These are phyloP conservation scores for Coelinius sp. DNA, from an alignment of 2,888 invertebrate species.

Conservation along the genomic window DNA sequence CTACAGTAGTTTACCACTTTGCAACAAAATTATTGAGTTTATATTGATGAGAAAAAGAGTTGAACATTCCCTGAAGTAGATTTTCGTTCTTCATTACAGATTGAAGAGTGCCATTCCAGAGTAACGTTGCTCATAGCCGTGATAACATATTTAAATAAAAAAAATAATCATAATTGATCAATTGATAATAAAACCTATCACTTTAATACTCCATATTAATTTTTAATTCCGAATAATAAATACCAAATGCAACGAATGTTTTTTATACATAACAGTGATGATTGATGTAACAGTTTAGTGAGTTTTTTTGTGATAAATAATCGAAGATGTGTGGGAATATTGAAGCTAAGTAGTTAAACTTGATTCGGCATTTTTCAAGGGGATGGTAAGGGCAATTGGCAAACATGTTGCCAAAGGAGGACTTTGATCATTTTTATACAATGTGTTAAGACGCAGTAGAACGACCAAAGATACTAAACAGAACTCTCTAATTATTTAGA, in stretches of 20 bases:
- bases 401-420: slow-evolving; percentile 64
- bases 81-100: slow-evolving; percentile 51
- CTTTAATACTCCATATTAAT: slow-evolving; percentile 7
- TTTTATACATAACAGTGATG: slow-evolving; percentile 27
- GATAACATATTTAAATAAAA: slow-evolving; percentile 51
- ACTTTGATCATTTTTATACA: slow-evolving; percentile 53
- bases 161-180: slow-evolving; percentile 28
- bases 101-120: slow-evolving; percentile 63
- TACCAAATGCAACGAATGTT: slow-evolving; percentile 45
- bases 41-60: not conserved
- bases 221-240: slow-evolving; percentile 19
- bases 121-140: slow-evolving; percentile 59
- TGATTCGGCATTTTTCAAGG: slow-evolving; percentile 22
- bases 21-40: no score
- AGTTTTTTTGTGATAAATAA: slow-evolving; percentile 45
- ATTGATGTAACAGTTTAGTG: slow-evolving; percentile 24
- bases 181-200: not conserved
- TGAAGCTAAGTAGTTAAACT: slow-evolving; percentile 39
- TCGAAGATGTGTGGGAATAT: slow-evolving; percentile 29
- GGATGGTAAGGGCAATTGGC: slow-evolving; percentile 34
- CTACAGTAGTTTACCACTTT: no score
- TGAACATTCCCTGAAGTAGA: not conserved
- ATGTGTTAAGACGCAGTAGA: slow-evolving; percentile 50
- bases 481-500: slow-evolving; percentile 5
- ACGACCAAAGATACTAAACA: slow-evolving; percentile 54